These are phyloP conservation scores for Atrina japonica DNA, from an alignment of 2,888 invertebrate genomes.

Conservation along the genomic window DNA sequence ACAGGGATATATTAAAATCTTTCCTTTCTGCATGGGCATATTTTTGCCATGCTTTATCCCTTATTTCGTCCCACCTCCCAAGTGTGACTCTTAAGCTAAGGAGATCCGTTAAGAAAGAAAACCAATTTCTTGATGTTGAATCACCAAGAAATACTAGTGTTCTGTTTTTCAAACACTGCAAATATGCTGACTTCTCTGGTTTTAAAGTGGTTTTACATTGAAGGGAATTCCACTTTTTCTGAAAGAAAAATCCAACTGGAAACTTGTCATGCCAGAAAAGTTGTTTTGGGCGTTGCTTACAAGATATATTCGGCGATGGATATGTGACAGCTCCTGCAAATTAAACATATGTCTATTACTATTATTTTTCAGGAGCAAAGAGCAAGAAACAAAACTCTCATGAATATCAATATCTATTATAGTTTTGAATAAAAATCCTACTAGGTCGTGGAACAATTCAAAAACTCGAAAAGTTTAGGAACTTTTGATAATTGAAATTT, in stretches of 20 bases:
- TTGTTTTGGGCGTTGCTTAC: neutral
- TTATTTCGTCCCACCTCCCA: slow-evolving; percentile 7
- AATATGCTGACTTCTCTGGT: neutral
- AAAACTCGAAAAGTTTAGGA: too few species aligned
- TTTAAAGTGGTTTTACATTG: neutral
- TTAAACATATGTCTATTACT: too few species aligned
- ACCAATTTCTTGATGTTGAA: slow-evolving; percentile 26
- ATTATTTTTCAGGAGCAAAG: too few species aligned
- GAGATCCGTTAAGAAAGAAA: neutral
- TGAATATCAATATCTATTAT: too few species aligned
- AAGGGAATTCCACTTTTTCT: neutral
- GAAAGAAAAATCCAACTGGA: slow-evolving; percentile 25
- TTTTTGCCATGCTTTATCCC: slow-evolving; percentile 23
- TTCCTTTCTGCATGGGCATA: slow-evolving; percentile 15
- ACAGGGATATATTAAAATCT: neutral
- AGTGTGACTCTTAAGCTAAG: slow-evolving; percentile 5
- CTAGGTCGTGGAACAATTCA: too few species aligned
- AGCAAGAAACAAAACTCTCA: too few species aligned
- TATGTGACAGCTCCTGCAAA: too few species aligned
- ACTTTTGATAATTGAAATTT: too few species aligned
- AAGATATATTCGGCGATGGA: neutral
- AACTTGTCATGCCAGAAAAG: neutral
- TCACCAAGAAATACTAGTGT: slow-evolving; percentile 11
- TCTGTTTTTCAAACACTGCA: slow-evolving; percentile 4
- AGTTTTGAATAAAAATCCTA: too few species aligned